Evolutionary conservation across 2,888 invertebrate genomes (phyloP), one percentile per base, ranked within the genome.

Genomic region (Zaprionus obscuricornis): DNA sequence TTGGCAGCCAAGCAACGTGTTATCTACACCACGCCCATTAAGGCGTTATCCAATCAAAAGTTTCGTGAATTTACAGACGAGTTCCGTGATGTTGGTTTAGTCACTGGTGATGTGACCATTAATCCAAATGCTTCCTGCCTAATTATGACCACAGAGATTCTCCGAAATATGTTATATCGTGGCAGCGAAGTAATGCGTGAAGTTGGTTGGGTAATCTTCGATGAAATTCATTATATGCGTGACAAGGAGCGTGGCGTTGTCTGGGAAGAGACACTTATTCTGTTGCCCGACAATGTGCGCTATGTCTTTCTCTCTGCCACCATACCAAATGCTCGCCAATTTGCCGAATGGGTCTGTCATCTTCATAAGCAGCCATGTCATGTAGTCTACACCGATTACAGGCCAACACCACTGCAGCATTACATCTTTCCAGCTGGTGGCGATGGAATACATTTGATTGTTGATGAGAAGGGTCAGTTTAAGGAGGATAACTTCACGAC

Each of bases 71-170:
- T 99, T 88, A 95, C 94, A 62, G 99, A 99, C 87, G 98, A 98
- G 90, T 99, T 99, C 87, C 94, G 95, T 90, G 99, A 99, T 91
- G 99, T 99, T 6, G 99, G 99, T 29, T 92, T 99, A 39, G 96
- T 99, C 72, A 99, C 99, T 16, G 99, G 99, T 22, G 99, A 99
- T 91, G 99, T 99, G 1, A 99, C 99, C 0, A 98, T 99, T 49
- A 99, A 99, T 91, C 99, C 99, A 2, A 95, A 96, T 24, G 99
- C 99, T 8, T 98, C 98, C 49, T 97, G 98, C 90, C 93, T 99
- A 26, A 98, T 99, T 71, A 99, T 99, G 99, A 99, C 99, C 0
- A 99, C 99, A n/a, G 99, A 99, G 92, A 99, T 99, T 93, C 91
- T 99, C 64, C 92, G 99, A 66, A 98, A 98, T 86, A 99, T 99